These are phyloP conservation scores for Synanceia verrucosa DNA, from an alignment of 2,797 vertebrate genomes.

Conservation along the genomic window DNA sequence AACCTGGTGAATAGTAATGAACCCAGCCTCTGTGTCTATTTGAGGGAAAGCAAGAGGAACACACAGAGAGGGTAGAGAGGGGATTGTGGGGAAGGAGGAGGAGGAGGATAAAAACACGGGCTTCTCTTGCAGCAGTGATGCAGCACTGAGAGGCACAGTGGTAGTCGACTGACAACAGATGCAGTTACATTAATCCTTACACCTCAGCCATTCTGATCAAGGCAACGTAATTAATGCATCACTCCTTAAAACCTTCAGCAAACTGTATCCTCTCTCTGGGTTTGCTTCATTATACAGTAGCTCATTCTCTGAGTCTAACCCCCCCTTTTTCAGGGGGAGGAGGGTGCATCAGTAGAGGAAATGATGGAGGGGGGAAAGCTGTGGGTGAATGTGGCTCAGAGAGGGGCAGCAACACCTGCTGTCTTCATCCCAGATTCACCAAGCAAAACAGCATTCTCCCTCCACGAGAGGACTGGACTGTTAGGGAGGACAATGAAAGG, in stretches of 20 bases:
- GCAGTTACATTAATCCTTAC: slow-evolving; percentile 62
- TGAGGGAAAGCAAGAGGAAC: slow-evolving; percentile 74
- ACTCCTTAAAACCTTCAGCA: slow-evolving; percentile 49
- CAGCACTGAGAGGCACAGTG: slow-evolving; percentile 66
- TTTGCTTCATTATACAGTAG: slow-evolving; percentile 64
- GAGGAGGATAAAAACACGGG: slow-evolving; percentile 59
- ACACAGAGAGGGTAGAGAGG: slow-evolving; percentile 51
- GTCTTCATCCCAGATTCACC: slow-evolving; percentile 65
- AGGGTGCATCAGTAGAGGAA: slow-evolving; percentile 53
- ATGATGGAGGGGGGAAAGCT: slow-evolving; percentile 30
- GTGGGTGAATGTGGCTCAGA: slow-evolving; percentile 70
- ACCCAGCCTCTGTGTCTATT: slow-evolving; percentile 82
- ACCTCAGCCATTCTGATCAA: slow-evolving; percentile 42
- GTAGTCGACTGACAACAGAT: slow-evolving; percentile 62
- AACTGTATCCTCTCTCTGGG: slow-evolving; percentile 44
- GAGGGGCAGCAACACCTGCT: slow-evolving; percentile 77
- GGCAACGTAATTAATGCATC: slow-evolving; percentile 19
- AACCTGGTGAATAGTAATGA: slow-evolving; percentile 88
- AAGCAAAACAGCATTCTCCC: slow-evolving; percentile 57
- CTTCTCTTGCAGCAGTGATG: slow-evolving; percentile 77
- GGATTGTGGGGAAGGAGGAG: slow-evolving; percentile 36
- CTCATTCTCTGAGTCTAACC: no score
- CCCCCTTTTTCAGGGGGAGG: slow-evolving; percentile 2
- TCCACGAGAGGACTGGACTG: slow-evolving; percentile 48
- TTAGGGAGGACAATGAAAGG: slow-evolving; percentile 63